Evolutionary conservation across 1,140 invertebrate genomes (phyloP).

Genomic region (Hylaeus volcanicus): DNA sequence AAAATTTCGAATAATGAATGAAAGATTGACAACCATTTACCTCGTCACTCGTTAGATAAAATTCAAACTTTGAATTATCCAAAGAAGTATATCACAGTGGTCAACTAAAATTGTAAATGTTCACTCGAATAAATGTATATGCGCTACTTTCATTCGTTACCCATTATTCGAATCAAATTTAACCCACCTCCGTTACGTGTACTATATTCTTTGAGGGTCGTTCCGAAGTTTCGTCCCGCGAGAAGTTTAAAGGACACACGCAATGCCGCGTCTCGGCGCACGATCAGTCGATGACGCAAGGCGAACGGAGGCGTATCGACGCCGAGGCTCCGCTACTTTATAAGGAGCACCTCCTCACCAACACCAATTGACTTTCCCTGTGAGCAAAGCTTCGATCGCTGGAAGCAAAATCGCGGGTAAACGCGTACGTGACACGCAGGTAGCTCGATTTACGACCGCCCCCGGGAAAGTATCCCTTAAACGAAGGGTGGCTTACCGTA

Average conservation of each 20-base stretch:
- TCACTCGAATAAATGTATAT: no score
- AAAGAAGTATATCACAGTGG: no score
- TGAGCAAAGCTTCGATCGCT: conserved; percentile 39
- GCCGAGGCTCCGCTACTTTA: conserved; percentile 72
- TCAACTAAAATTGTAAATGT: no score
- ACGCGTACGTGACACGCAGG: conserved; percentile 24
- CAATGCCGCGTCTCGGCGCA: conserved; percentile 49
- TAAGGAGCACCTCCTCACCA: conserved; percentile 72
- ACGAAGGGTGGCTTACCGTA: not conserved
- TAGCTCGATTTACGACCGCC: conserved; percentile 35
- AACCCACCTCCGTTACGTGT: no score
- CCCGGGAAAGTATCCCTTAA: conserved; percentile 17
- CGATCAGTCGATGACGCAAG: conserved; percentile 70
- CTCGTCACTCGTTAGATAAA: no score
- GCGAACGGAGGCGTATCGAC: conserved; percentile 69
- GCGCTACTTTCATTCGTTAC: no score
- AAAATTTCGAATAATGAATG: no score
- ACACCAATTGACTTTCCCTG: conserved; percentile 57
- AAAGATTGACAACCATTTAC: no score
- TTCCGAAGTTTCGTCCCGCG: conserved; percentile 13
- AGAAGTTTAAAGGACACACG: conserved; percentile 35
- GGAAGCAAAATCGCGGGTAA: conserved; percentile 40
- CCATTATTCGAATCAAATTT: no score
- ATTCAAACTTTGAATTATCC: no score
- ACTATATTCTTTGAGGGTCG: no score